phyloP scores from a whole-genome alignment of 2,797 vertebrate species.

The Microcaecilia unicolor region DNA sequence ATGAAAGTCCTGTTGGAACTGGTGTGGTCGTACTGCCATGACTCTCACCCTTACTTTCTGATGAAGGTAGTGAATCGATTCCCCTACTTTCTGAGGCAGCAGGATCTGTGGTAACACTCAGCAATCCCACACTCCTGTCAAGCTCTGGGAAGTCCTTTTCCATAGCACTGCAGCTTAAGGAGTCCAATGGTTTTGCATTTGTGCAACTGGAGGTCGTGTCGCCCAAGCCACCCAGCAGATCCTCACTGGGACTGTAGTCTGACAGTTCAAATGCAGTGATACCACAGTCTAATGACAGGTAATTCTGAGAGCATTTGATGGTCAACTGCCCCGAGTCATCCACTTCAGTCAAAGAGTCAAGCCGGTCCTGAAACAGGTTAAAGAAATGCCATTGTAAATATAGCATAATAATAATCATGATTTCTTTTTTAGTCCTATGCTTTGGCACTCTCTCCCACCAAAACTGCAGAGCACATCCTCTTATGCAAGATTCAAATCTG shows the following conservation, averaged over 20 bases:
- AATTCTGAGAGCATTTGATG: slow-evolving; percentile 96
- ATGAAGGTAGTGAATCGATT: slow-evolving; percentile 14
- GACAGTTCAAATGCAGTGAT: slow-evolving; percentile 94
- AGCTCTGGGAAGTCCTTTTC: slow-evolving; percentile 69
- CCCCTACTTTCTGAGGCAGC: slow-evolving; percentile 32
- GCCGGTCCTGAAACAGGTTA: slow-evolving; percentile 77
- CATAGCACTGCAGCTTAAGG: slow-evolving; percentile 65
- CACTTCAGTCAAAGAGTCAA: slow-evolving; percentile 87
- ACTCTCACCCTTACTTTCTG: slow-evolving; percentile 17
- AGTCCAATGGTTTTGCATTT: slow-evolving; percentile 49
- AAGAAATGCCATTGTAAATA: no score
- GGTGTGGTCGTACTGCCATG: slow-evolving; percentile 5
- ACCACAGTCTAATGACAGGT: slow-evolving; percentile 93
- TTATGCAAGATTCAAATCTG: no score
- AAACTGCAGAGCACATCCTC: no score
- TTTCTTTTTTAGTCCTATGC: no score
- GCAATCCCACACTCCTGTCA: slow-evolving; percentile 65
- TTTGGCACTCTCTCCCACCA: no score
- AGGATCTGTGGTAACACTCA: slow-evolving; percentile 57
- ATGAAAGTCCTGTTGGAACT: slow-evolving; percentile 2
- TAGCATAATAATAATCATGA: no score
- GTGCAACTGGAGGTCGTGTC: slow-evolving; percentile 46
- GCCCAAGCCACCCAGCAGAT: slow-evolving; percentile 52
- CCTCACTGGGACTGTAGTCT: slow-evolving; percentile 89
- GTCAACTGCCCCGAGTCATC: slow-evolving; percentile 92